phyloP scores from a whole-genome alignment of 2,113 vertebrate genomes.

The Sebastes schlegelii region DNA sequence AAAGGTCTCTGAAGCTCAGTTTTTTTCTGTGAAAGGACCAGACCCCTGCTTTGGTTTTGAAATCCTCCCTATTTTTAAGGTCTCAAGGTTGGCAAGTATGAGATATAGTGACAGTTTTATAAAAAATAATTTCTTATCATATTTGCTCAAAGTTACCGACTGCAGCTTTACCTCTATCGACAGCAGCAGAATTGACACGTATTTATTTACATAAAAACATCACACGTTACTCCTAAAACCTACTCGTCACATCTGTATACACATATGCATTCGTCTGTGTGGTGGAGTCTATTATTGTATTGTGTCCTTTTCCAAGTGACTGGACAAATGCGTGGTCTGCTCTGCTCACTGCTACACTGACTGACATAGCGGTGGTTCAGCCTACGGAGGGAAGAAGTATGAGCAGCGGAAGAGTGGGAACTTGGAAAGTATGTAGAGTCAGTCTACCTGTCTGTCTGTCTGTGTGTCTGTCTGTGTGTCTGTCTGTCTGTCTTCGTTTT shows the following conservation, averaged over 20 bases:
- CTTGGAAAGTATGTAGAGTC: slow-evolving; percentile 19
- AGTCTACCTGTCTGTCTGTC: background rate
- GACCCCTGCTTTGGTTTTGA: too few relatives aligned
- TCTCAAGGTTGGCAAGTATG: too few relatives aligned
- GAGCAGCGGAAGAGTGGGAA: slow-evolving; percentile 46
- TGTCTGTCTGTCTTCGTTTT: slow-evolving; percentile 27
- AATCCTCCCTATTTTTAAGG: too few relatives aligned
- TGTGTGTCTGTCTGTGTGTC: slow-evolving; percentile 5
- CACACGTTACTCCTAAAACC: background rate
- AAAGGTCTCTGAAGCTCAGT: too few relatives aligned
- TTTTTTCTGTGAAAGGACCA: too few relatives aligned
- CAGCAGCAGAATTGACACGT: background rate
- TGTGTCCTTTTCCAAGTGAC: slow-evolving; percentile 40
- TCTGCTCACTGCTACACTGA: slow-evolving; percentile 32
- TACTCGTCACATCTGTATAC: background rate
- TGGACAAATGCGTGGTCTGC: slow-evolving; percentile 40
- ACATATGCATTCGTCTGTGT: background rate
- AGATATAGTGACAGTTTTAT: too few relatives aligned
- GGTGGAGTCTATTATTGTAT: slow-evolving; percentile 34
- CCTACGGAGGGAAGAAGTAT: slow-evolving; percentile 11
- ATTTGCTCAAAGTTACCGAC: too few relatives aligned
- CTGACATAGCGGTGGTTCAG: slow-evolving; percentile 4
- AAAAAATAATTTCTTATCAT: too few relatives aligned
- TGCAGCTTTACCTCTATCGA: background rate
- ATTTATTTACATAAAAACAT: slow-evolving; percentile 1